Conservation (phyloP, 2,113 vertebrate species). For the Todiramphus saurophagus region DNA sequence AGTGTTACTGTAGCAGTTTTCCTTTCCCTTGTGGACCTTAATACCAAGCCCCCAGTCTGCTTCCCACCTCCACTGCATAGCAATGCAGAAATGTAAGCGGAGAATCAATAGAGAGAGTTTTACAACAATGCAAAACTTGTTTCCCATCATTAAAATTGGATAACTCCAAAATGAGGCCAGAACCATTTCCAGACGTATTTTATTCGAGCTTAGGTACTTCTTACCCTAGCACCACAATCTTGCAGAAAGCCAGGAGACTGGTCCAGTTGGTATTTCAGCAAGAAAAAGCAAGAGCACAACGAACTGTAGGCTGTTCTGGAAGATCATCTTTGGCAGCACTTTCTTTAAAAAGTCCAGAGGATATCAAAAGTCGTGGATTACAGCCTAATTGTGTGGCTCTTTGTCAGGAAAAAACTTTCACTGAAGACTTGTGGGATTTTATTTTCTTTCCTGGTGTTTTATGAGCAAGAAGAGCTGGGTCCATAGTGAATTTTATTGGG, state of each 20-base stretch:
- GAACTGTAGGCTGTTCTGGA: not conserved
- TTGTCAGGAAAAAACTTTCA: conserved; percentile 37
- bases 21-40: not conserved
- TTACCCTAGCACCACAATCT: not conserved
- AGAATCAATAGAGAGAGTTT: conserved; percentile 12
- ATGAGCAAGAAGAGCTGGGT: not conserved
- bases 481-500: not conserved
- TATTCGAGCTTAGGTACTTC: conserved; percentile 34
- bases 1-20: not conserved
- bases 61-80: not conserved
- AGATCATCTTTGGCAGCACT: not conserved
- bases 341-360: not conserved
- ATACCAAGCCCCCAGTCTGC: not conserved
- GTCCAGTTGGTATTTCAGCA: conserved; percentile 18
- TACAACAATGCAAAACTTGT: not conserved
- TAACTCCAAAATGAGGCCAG: conserved; percentile 18
- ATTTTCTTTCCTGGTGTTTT: not conserved
- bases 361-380: conserved; percentile 32
- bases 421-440: not conserved
- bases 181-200: conserved; percentile 20
- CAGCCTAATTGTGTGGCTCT: conserved; percentile 43
- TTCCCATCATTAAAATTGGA: conserved; percentile 12
- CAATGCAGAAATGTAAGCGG: not conserved
- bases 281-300: conserved; percentile 4
- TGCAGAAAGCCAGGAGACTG: not conserved